Percentiles rank a stretch among this genome's conserved stretches.
Evolutionary conservation across 2,888 invertebrate genomes (phyloP).

Genomic region (Diarsia brunnea): DNA sequence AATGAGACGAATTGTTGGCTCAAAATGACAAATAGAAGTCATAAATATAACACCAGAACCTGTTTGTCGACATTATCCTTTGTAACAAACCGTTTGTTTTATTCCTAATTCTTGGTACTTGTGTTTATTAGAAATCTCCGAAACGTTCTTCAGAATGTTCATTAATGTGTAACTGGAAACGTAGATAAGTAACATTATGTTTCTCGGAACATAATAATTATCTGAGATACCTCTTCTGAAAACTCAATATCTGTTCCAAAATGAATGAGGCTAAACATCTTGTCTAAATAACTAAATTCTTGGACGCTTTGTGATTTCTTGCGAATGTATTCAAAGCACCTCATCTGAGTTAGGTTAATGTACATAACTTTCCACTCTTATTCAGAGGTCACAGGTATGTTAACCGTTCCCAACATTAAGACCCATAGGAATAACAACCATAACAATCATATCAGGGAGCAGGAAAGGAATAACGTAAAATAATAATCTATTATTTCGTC

Average conservation of each 20-base stretch:
- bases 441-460: neutral
- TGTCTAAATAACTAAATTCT: neutral
- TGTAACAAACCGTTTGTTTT: conserved; percentile 37
- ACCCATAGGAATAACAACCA: neutral
- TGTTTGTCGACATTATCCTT: conserved; percentile 55
- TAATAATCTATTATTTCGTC: neutral
- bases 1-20: conserved; percentile 64
- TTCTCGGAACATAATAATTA: neutral
- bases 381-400: neutral
- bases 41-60: conserved; percentile 61
- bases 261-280: neutral
- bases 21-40: conserved; percentile 67
- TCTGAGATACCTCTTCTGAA: neutral
- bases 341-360: neutral
- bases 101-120: conserved; percentile 2
- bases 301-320: no score
- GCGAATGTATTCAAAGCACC: neutral
- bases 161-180: neutral
- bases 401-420: neutral
- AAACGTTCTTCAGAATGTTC: neutral
- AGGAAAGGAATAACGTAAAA: neutral
- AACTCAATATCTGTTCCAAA: neutral
- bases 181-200: neutral
- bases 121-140: neutral
- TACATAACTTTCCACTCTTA: neutral